Evolutionary conservation across 1,140 invertebrate genomes (phyloP), one percentile per base, ranked within the genome.

Genomic region (Drosophila ironensis): DNA sequence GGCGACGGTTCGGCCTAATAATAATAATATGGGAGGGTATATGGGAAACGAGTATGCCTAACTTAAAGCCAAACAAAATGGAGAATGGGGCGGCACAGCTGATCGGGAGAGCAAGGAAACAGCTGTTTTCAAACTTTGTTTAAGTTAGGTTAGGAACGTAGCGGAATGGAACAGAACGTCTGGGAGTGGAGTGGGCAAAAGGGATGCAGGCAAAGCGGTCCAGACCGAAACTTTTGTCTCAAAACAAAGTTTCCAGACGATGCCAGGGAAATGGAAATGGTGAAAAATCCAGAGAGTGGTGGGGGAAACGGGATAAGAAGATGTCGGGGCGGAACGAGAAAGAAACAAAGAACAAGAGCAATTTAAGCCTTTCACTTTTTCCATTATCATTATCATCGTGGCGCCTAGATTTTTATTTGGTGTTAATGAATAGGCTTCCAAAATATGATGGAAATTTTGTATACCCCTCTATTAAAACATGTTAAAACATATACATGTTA

Each of bases 1-100:
- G 76, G 72, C 76, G 76, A 72, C 76, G 56, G 28, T 60, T 72
- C 77, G 76, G 76, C 77, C 76, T 75, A 81, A 81, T 81, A 81
- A 74, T 63, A 57, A 25, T 64, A 64, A 63, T 64, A 48, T 63
- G 60, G 73, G 14, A 16, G 20, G 20, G 20, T 22, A 37, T 37
- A 37, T 37, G 14, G 60, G 19, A 74, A 51, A 35, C 47, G 48
- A 74, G 51, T 69, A 33, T 47, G 52, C 59, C 44, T 35, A 67
- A 70, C 44, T 80, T 74, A 63, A 60, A 48, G 42, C 40, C n/a
- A 16, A 38, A 42, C 22, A 16, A 12, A 45, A 45, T 33, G 30
- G 9, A 56, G n/a, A 54, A 37, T 53, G 30, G 14, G 11, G 30
- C 11, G 11, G 14, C 6, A 3, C 73, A 72, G 78, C 68, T 77